These are phyloP conservation scores for Neogobius melanostomus DNA, from an alignment of 2,113 vertebrate genomes.

Conservation along the genomic window DNA sequence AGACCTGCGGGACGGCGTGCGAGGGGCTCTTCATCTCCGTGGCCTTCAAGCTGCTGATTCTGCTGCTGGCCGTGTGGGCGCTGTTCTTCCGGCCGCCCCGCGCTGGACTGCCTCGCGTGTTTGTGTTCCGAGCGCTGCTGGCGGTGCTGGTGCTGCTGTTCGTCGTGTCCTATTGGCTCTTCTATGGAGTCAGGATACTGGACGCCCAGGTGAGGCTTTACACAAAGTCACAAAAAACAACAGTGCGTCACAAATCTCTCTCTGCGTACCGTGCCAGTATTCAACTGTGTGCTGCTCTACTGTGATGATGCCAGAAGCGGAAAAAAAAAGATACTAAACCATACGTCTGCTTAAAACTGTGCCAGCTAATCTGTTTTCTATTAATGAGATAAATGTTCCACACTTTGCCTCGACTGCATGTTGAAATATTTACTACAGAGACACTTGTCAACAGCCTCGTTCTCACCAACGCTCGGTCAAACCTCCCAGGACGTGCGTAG, in stretches of 20 bases:
- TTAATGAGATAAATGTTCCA: neutral
- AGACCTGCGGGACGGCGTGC: conserved; percentile 89
- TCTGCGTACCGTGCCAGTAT: too few relatives aligned
- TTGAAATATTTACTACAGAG: too few relatives aligned
- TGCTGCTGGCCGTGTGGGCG: conserved; percentile 93
- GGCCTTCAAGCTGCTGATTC: conserved; percentile 94
- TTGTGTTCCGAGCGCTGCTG: conserved; percentile 87
- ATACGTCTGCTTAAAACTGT: neutral
- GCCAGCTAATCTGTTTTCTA: neutral
- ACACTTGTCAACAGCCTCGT: too few relatives aligned
- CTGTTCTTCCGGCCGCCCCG: conserved; percentile 87
- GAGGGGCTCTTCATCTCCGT: conserved; percentile 96
- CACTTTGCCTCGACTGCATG: too few relatives aligned
- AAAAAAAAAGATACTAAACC: neutral
- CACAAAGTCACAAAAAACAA: neutral
- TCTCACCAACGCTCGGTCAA: neutral
- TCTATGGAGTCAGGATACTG: conserved; percentile 91
- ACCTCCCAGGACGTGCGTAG: conserved; percentile 19
- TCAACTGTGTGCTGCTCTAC: too few relatives aligned
- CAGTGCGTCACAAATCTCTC: too few relatives aligned
- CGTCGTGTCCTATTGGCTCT: conserved; percentile 95
- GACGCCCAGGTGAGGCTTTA: conserved; percentile 74
- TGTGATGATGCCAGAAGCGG: neutral
- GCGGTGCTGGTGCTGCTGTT: conserved; percentile 90
- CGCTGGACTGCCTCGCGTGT: conserved; percentile 85